Evolutionary conservation across 2,888 invertebrate genomes (phyloP).

Genomic region (Platycheirus rosarum): DNA sequence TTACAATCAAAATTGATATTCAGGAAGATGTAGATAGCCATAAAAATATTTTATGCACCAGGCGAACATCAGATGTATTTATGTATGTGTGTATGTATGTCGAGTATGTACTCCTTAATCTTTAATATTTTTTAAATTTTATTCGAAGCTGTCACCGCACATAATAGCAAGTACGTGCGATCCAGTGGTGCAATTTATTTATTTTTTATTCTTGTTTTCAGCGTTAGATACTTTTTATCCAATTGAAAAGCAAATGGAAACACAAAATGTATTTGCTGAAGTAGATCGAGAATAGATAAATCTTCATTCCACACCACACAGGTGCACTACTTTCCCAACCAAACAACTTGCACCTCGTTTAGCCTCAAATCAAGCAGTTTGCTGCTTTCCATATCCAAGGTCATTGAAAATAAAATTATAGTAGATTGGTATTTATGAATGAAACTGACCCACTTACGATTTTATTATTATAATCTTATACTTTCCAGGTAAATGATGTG

Average conservation of each 20-base stretch:
- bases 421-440: constrained; percentile 8
- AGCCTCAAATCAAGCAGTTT: constrained; percentile 8
- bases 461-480: not conserved
- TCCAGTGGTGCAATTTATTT: no score
- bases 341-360: constrained; percentile 34
- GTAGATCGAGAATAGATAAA: constrained; percentile 3
- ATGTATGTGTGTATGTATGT: no score
- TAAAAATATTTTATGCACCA: no score
- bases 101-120: no score
- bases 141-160: no score
- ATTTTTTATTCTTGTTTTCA: no score
- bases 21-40: no score
- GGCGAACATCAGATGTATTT: no score
- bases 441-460: constrained; percentile 19
- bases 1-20: no score
- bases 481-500: constrained; percentile 27
- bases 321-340: constrained; percentile 52
- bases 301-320: not conserved
- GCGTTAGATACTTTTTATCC: no score
- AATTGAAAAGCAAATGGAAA: constrained; percentile 29
- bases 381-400: constrained; percentile 57
- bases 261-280: constrained; percentile 4
- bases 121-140: no score
- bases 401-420: constrained; percentile 36
- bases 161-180: no score